Evolutionary conservation across 1,140 invertebrate species (phyloP), one percentile per base, ranked within the genome.

Genomic region (Adoxophyes honmai): DNA sequence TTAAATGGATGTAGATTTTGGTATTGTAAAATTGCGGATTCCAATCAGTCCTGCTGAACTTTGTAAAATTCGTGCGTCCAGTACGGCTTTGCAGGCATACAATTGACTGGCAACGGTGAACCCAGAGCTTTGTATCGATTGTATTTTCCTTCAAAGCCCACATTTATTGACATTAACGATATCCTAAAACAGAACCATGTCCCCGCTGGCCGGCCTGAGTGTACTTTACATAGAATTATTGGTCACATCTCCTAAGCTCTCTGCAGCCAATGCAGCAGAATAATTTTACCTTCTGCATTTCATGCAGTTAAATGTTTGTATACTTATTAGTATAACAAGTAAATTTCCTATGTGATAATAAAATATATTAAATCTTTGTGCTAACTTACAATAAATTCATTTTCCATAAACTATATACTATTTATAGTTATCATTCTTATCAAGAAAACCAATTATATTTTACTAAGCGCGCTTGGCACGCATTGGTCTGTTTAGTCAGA

Each of bases 331-430:
- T 81, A 76, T 82, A 84, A 81, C 73, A 79, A 76, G 78, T 83
- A 86, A 85, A 85, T 81, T 71, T 81, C 75, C 84, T 85, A 85
- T 78, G 70, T 77, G 74, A 84, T 87, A 87, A 86, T 88, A 88
- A 88, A 88, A 88, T 88, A 88, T 86, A 88, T 86, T 86, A 86
- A 86, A 86, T 88, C 82, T 88, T 88, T 88, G 86, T 88, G 86
- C 86, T 88, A 86, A 80, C 82, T 86, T 88, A 88, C 78, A 78
- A 84, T 86, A 86, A 86, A 86, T 86, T 84, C 81, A 84, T 85
- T 86, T 79, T 74, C 77, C 70, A 79, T 82, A 82, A 85, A 82
- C 81, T 88, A 86, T 86, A 79, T 75, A 75, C 73, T 82, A 80
- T 76, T 69, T 64, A 70, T 72, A 73, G 42, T 48, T 28, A 28